phyloP scores from a whole-genome alignment of 2,888 invertebrate genomes.

The Pollenia amentaria region DNA sequence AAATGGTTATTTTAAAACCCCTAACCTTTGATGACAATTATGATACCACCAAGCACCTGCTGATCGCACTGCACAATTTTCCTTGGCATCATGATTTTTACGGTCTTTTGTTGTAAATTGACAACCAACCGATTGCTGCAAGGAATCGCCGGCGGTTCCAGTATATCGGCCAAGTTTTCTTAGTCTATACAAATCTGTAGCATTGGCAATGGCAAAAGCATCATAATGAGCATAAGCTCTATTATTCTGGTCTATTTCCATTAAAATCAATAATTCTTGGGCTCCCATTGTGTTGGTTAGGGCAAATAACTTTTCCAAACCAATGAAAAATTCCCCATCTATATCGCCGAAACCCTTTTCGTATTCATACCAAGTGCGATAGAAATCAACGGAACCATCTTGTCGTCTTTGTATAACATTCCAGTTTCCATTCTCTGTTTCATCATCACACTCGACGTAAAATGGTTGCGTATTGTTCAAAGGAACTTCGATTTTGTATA shows the following conservation, averaged over 20 bases:
- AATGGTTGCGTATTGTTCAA: slow-evolving; percentile 1
- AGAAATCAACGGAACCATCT: slow-evolving; percentile 88
- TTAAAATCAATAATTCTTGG: too few relatives aligned
- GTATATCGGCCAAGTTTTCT: slow-evolving; percentile 87
- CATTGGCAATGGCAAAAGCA: slow-evolving; percentile 88
- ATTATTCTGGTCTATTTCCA: slow-evolving; percentile 87
- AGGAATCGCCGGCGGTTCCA: slow-evolving; percentile 89
- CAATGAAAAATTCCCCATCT: too few relatives aligned
- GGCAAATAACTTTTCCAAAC: too few relatives aligned
- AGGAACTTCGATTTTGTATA: slow-evolving; percentile 19
- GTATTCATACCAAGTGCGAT: too few relatives aligned
- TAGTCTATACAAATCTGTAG: slow-evolving; percentile 87
- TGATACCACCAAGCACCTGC: slow-evolving; percentile 60
- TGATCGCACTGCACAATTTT: slow-evolving; percentile 86
- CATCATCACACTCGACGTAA: slow-evolving; percentile 17
- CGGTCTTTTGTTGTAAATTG: too few relatives aligned
- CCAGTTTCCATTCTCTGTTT: slow-evolving; percentile 86
- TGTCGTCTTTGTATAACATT: slow-evolving; percentile 88
- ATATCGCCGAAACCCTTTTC: too few relatives aligned
- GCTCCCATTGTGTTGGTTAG: too few relatives aligned
- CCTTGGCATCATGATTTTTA: slow-evolving; percentile 89
- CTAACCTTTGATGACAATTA: slow-evolving; percentile 53
- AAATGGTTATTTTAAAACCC: not conserved
- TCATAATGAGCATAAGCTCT: slow-evolving; percentile 87
- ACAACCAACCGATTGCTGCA: too few relatives aligned